These are phyloP conservation scores for Eubasilissa regina DNA, from an alignment of 1,140 invertebrate genomes.

Conservation along the genomic window DNA sequence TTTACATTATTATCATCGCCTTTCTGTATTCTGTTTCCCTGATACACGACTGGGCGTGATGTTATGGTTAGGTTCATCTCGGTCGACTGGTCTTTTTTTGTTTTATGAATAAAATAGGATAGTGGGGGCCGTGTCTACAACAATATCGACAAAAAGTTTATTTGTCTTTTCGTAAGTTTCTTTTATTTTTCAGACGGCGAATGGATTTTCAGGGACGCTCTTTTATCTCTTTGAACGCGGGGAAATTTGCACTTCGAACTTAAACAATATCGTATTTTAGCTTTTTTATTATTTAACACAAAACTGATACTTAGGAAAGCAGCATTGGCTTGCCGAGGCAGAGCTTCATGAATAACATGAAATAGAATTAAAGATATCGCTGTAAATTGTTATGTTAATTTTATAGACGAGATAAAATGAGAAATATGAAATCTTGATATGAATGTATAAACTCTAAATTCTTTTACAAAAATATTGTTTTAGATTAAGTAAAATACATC, in stretches of 20 bases:
- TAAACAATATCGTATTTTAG: slow-evolving; percentile 4
- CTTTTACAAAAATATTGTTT: too few relatives aligned
- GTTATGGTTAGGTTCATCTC: slow-evolving; percentile 55
- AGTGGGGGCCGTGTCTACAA: slow-evolving; percentile 46
- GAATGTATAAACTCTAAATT: too few relatives aligned
- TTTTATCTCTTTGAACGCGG: slow-evolving; percentile 17
- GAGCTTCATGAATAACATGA: too few relatives aligned
- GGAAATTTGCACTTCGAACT: slow-evolving; percentile 17
- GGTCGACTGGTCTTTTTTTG: slow-evolving; percentile 45
- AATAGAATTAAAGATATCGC: too few relatives aligned
- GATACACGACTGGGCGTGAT: slow-evolving; percentile 57
- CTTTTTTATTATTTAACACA: slow-evolving; percentile 22
- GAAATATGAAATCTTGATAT: too few relatives aligned
- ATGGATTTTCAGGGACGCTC: background rate
- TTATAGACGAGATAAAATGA: too few relatives aligned
- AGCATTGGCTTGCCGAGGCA: too few relatives aligned
- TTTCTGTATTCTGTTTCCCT: slow-evolving; percentile 59
- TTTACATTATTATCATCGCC: slow-evolving; percentile 61
- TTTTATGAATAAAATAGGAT: slow-evolving; percentile 58
- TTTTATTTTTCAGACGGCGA: slow-evolving; percentile 34
- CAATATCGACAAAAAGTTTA: slow-evolving; percentile 46
- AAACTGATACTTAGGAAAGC: background rate
- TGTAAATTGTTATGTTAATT: too few relatives aligned
- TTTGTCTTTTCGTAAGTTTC: slow-evolving; percentile 46
- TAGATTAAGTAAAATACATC: too few relatives aligned